A percentile compares a stretch with the other conserved stretches of the same genome.
Evolutionary conservation across 2,797 vertebrate genomes (phyloP).

Genomic region (Cyclura pinguis): DNA sequence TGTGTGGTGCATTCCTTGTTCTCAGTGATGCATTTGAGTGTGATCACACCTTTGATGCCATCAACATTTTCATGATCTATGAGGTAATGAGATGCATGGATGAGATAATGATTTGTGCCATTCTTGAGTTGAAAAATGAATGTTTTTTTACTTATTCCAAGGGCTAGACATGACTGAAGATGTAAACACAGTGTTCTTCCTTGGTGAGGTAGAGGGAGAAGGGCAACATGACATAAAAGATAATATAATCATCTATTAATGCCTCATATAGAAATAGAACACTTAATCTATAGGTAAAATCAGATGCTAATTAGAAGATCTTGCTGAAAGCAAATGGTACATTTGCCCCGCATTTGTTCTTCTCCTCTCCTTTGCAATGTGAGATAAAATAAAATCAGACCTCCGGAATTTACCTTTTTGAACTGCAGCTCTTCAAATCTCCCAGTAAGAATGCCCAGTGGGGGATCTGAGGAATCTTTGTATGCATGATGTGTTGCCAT

Average conservation of each 20-base stretch:
- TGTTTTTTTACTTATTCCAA: too few relatives aligned
- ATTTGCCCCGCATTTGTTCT: background rate
- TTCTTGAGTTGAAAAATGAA: background rate
- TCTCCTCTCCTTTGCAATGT: background rate
- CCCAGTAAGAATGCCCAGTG: too few relatives aligned
- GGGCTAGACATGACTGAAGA: background rate
- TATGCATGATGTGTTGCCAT: background rate
- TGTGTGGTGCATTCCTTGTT: background rate
- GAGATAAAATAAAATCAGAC: background rate
- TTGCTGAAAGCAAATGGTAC: background rate
- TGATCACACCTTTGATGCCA: background rate
- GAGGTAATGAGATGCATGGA: background rate
- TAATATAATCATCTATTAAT: background rate
- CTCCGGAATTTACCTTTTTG: too few relatives aligned
- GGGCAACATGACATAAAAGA: background rate
- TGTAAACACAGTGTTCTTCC: background rate
- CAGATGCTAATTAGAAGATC: background rate
- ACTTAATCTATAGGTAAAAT: background rate
- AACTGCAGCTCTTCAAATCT: too few relatives aligned
- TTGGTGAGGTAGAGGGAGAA: background rate
- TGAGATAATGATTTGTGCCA: background rate
- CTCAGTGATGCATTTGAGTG: background rate
- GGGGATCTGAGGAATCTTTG: too few relatives aligned
- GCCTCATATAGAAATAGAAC: background rate
- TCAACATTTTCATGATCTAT: background rate